A percentile compares a stretch with the other conserved stretches of the same genome.
phyloP scores from a whole-genome alignment of 2,797 vertebrate genomes.

The Lacerta agilis region DNA sequence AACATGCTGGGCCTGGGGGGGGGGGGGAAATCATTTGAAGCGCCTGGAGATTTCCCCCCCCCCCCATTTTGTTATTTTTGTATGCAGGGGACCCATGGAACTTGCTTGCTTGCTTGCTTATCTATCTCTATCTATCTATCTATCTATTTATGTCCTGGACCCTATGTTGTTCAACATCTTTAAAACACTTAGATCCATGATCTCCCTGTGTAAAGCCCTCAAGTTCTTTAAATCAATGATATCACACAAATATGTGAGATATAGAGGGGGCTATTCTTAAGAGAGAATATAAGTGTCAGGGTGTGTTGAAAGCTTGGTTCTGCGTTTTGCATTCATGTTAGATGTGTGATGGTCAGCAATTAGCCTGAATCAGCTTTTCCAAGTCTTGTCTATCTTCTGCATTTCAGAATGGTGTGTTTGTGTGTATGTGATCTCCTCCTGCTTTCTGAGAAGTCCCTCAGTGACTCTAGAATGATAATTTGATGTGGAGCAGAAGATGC shows the following conservation, averaged over 20 bases:
- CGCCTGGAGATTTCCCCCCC: too few species aligned
- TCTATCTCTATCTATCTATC: too few species aligned
- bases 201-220: too few species aligned
- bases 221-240: background rate
- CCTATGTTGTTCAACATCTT: background rate
- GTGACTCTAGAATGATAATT: background rate
- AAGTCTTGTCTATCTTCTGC: background rate
- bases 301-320: background rate
- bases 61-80: too few species aligned
- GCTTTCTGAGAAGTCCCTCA: background rate
- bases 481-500: background rate
- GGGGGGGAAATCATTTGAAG: too few species aligned
- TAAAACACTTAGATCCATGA: too few species aligned
- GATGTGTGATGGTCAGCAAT: background rate
- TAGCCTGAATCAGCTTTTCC: background rate
- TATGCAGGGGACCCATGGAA: too few species aligned
- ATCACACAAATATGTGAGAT: background rate
- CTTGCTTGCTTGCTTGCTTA: too few species aligned
- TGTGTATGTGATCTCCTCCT: background rate
- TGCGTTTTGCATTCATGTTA: background rate
- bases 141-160: background rate
- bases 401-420: background rate
- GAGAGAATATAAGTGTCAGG: background rate
- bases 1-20: too few species aligned
- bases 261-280: background rate